Evolutionary conservation across 1,140 invertebrate genomes (phyloP), one percentile per base, ranked within the genome.

Genomic region (Lucilia sericata): DNA sequence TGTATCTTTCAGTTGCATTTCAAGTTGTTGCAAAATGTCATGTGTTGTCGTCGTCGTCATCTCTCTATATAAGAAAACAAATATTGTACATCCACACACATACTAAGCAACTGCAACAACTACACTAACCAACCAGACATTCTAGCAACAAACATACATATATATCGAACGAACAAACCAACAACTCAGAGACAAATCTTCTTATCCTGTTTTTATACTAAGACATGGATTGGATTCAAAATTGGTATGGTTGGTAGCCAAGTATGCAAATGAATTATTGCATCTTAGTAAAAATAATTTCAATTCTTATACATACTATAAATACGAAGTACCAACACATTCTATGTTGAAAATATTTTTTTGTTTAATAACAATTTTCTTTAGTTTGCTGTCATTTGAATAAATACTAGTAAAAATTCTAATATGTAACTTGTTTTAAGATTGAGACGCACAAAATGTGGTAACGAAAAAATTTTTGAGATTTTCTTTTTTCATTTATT

Each of bases 1-100:
- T 88, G 87, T 88, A 88, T 88, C 88, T 88, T 88, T 87, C 88
- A 88, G 86, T 88, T 88, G 88, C 88, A 88, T 88, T 88, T 88
- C 88, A 88, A 86, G 87, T 87, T 88, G 86, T 87, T 70, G 19
- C 65, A 70, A 88, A 88, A 88, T 88, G 88, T 88, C 88, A 88
- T 87, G 86, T 86, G 85, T 87, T 85, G 83, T 86, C 65, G 19
- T 70, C 65, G 65, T 70, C 65, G 19, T 70, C 60, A 65, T 65
- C 60, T 65, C 42, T 42, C 17, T 60, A 60, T 17, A 60, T 60
- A 14, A n/a, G 55, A 60, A 12, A n/a, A 60, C 55, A 60, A 60
- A 30, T 30, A 30, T 30, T 30, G 25, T 30, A 30, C 25, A 30
- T 60, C 13, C 55, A 60, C 7, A 60, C 55, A 17, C 55, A 3